Base-by-base conservation (phyloP, 2,888 invertebrate species). In the Metallyticus violacea region DNA sequence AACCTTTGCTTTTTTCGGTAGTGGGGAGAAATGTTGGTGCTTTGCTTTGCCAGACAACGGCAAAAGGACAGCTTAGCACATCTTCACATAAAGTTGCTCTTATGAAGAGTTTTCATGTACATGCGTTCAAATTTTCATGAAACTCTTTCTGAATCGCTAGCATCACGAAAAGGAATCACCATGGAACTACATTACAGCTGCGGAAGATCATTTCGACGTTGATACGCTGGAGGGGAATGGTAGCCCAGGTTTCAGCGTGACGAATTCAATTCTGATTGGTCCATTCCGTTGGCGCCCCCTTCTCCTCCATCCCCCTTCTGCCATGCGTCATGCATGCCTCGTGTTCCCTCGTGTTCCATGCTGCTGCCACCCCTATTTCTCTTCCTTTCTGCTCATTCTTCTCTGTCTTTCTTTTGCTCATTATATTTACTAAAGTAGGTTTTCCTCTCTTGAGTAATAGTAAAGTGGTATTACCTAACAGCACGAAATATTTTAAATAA, bases 261-360 rank as follows among this genome's bases (percentile, higher is more conserved):
- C 93, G 93, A 93, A 93, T 93, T 92, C 93, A 91, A 92, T 93
- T 92, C 93, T 93, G 91, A 94, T 94, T 94, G 94, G 94, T 93
- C 92, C 93, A 91, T 81, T 84, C 84, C 80, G 81, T 87, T 86
- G 86, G 80, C 85, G 76, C 85, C 83, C 79, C 85, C 83, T 29
- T 27, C 79, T 28, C 79, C 81, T 26, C 80, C 82, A 30, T 26
- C 83, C 26, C 85, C 25, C 30, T 30, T 27, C 25, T 2, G 26
- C 79, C 30, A 40, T 22, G 9, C 9, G 40, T 76, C 77, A 22
- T 78, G 78, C 76, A 7, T n/a, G 83, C 81, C 86, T 85, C 82
- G 81, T 30, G 82, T 9, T 29, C 81, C 85, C 30, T 5, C 30
- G 25, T 30, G 82, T 22, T 81, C 25, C 40, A 62, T 80, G 62